Base-by-base conservation (phyloP, 2,113 vertebrate species). In the Rhea americana region DNA sequence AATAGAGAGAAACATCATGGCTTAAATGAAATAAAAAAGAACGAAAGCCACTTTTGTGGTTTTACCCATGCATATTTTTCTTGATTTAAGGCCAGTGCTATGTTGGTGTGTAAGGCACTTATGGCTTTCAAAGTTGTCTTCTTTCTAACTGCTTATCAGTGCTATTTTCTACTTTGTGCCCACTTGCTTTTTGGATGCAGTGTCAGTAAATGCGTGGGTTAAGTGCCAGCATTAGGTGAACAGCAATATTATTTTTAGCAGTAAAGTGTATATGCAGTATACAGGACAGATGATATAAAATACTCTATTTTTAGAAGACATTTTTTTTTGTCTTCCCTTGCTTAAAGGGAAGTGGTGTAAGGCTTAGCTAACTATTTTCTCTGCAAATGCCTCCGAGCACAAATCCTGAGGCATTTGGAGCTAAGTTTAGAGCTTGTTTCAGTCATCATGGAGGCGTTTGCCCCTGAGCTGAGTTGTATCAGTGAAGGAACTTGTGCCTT, bases 21-120 rank as follows among this genome's bases (percentile, higher is more conserved):
- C 72, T 85, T 80, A 39, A 72, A 76, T 68, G 19, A 62, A 85
- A 80, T 45, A 71, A 71, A 82, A 85, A 72, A 82, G 55, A 88
- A 76, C 61, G 48, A 76, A 82, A 92, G 50, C 39, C 53, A 70
- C 67, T 90, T 90, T 21, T 86, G 80, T 89, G 76, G 72, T 32
- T 80, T 92, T 53, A 68, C 26, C 77, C 39, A 22, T 72, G 39
- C 32, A 2, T 92, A 59, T 92, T 92, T 88, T 72, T 83, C 73
- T 93, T 88, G 76, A 82, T 73, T 59, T n/a, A n/a, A 19, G 55
- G 58, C 87, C 87, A 90, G 50, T 22, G 20, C 68, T 76, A 8
- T 68, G 37, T 90, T 72, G 39, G 17, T 83, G 32, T 88, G 76
- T 88, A 85, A 85, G 76, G 61, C 32, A 62, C 26, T 91, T 78